Conservation (phyloP, 1,140 invertebrate genomes). For the Epicauta chinensis region DNA sequence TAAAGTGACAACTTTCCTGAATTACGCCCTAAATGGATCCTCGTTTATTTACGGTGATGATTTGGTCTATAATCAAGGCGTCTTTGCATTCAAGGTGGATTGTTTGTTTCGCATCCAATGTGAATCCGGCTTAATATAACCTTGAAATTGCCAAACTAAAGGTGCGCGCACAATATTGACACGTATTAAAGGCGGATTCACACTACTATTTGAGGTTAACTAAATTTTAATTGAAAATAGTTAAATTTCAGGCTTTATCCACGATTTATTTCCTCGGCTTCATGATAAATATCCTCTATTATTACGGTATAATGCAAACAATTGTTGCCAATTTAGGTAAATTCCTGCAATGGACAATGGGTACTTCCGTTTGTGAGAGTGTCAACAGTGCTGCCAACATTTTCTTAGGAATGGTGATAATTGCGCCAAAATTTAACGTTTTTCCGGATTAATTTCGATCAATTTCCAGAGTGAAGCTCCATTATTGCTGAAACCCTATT, state of each 20-base stretch:
- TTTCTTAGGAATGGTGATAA: conserved; percentile 77
- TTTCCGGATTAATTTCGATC: not conserved
- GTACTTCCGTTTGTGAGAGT: conserved; percentile 87
- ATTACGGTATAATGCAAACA: conserved; percentile 81
- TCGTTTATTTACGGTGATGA: conserved; percentile 78
- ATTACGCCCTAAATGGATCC: conserved; percentile 70
- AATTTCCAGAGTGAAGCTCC: conserved; percentile 76
- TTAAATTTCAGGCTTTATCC: too few species aligned
- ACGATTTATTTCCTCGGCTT: conserved; percentile 92
- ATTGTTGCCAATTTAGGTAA: conserved; percentile 81
- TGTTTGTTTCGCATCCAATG: too few species aligned
- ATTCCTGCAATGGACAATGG: conserved; percentile 64
- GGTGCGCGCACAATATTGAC: too few species aligned
- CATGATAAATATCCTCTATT: conserved; percentile 79
- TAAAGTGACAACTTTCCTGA: conserved; percentile 73
- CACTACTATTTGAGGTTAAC: too few species aligned
- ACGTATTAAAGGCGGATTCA: too few species aligned
- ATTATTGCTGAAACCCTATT: conserved; percentile 77
- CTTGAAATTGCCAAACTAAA: too few species aligned
- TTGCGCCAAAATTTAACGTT: too few species aligned
- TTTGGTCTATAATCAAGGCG: conserved; percentile 49
- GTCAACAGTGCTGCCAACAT: conserved; percentile 86
- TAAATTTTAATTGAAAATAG: too few species aligned
- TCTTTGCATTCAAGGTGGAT: conserved; percentile 77
- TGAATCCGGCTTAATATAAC: too few species aligned